Conservation (phyloP, 2,797 vertebrate genomes). For the Acrocephalus scirpaceus region DNA sequence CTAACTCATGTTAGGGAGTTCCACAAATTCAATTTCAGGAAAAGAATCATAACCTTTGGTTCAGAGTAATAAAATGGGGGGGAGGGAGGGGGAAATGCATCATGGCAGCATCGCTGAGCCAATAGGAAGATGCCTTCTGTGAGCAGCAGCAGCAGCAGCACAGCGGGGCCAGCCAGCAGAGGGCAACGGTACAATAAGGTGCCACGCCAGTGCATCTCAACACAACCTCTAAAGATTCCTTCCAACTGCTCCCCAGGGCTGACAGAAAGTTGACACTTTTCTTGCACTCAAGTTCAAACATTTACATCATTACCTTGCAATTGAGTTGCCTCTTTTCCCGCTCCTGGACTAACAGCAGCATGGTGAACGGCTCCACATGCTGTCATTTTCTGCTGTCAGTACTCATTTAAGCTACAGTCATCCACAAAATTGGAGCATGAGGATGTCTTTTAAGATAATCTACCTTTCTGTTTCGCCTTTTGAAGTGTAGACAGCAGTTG, state of each 20-base stretch:
- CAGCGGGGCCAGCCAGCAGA: conserved; percentile 20
- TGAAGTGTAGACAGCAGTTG: not conserved
- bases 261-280: not conserved
- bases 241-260: not conserved
- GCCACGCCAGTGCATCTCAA: not conserved
- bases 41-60: not conserved
- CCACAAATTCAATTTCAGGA: not conserved
- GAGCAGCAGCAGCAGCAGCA: not conserved
- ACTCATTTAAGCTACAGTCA: not conserved
- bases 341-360: not conserved
- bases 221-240: not conserved
- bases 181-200: not conserved
- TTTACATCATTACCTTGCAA: not conserved
- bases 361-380: not conserved
- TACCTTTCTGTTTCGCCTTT: not conserved
- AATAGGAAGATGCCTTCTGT: not conserved
- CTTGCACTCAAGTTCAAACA: not conserved
- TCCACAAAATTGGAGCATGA: not conserved
- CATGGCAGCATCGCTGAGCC: not conserved
- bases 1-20: not conserved
- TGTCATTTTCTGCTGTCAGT: not conserved
- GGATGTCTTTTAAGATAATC: not conserved
- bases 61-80: not conserved
- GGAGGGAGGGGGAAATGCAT: accelerated
- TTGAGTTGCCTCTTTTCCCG: not conserved